These are phyloP conservation scores for Neodontobutis hainanensis DNA, from an alignment of 2,113 vertebrate genomes.

Conservation along the genomic window DNA sequence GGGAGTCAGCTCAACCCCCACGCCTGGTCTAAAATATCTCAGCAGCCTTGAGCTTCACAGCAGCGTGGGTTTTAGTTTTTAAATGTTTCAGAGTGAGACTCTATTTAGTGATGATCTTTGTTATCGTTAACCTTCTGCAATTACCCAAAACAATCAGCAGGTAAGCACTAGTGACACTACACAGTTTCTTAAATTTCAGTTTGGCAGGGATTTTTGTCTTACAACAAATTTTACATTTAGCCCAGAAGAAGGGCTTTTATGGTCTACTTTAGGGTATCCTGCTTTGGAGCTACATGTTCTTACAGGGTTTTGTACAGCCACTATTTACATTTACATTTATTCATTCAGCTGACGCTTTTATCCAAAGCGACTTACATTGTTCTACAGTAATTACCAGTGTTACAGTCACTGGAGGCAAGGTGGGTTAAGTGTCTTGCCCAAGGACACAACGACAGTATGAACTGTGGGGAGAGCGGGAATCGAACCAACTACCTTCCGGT, in stretches of 20 bases:
- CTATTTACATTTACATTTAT: no score
- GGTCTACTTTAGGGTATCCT: background rate
- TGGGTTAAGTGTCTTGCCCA: no score
- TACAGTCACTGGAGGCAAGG: no score
- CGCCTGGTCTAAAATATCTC: conserved; percentile 51
- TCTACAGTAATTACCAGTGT: no score
- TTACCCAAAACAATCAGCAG: conserved; percentile 29
- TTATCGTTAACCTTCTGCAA: conserved; percentile 51
- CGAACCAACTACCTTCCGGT: no score
- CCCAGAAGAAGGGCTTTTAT: background rate
- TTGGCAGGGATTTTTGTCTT: conserved; percentile 28
- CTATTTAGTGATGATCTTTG: conserved; percentile 40
- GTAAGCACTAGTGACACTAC: conserved; percentile 23
- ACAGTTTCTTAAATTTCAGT: conserved; percentile 36
- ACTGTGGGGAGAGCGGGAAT: no score
- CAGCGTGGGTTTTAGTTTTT: conserved; percentile 57
- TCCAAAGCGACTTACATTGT: no score
- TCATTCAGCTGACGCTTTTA: no score
- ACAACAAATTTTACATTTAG: conserved; percentile 10
- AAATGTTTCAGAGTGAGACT: conserved; percentile 47
- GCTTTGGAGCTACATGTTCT: background rate
- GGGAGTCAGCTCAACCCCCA: conserved; percentile 48
- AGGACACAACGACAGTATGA: no score
- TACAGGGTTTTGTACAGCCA: no score
- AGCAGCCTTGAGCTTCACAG: conserved; percentile 39